These are phyloP conservation scores for Pagetopsis macropterus DNA, from an alignment of 2,797 vertebrate species.

Conservation along the genomic window DNA sequence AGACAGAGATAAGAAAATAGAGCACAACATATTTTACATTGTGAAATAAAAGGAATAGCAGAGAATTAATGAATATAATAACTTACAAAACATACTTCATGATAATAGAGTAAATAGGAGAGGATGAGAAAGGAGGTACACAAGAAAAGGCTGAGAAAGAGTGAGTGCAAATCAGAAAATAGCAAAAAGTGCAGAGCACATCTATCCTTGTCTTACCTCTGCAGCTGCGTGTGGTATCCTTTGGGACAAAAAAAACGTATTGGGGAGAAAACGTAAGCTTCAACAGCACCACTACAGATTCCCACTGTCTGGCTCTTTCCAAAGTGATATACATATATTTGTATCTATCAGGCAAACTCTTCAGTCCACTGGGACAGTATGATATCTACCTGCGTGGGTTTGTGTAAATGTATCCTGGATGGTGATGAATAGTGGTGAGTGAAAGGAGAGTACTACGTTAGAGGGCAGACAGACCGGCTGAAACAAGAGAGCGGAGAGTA, in stretches of 20 bases:
- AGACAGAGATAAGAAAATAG: neutral
- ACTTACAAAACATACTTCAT: neutral
- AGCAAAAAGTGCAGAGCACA: conserved; percentile 22
- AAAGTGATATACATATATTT: conserved; percentile 15
- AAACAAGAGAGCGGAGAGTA: conserved; percentile 63
- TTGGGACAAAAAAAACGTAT: conserved; percentile 28
- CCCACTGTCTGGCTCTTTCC: conserved; percentile 34
- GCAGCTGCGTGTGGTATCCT: conserved; percentile 62
- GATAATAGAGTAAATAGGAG: neutral
- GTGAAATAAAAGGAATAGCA: neutral
- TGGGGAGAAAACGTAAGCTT: conserved; percentile 25
- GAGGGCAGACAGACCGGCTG: conserved; percentile 67
- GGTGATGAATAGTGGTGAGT: conserved; percentile 57
- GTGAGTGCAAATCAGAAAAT: neutral
- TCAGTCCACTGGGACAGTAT: conserved; percentile 8
- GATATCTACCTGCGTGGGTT: conserved; percentile 58
- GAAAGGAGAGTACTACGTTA: conserved; percentile 62
- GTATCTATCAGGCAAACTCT: conserved; percentile 23
- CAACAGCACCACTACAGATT: conserved; percentile 28
- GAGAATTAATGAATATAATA: conserved; percentile 5
- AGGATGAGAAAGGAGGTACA: neutral
- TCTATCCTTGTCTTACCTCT: conserved; percentile 74
- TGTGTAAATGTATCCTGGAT: conserved; percentile 59
- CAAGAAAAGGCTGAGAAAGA: neutral
- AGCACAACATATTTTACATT: neutral